A percentile compares a stretch with the other conserved stretches of the same genome.
These are phyloP conservation scores for Calypte anna DNA, from an alignment of 2,113 vertebrate genomes.

Conservation along the genomic window DNA sequence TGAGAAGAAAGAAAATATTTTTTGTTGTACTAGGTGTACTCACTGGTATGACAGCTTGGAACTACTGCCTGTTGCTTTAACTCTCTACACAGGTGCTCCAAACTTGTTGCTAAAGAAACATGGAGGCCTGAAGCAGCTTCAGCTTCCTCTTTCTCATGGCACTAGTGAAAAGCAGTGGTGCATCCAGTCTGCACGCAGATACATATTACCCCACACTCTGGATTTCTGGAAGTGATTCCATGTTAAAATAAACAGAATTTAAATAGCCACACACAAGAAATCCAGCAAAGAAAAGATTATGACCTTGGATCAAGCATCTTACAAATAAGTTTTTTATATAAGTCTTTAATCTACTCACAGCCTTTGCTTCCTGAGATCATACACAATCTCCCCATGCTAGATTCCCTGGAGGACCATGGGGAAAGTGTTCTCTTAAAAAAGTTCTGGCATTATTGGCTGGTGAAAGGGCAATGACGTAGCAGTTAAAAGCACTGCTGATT, in stretches of 20 bases:
- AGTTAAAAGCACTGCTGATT: background rate
- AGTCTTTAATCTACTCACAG: background rate
- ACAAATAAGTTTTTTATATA: background rate
- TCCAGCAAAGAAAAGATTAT: background rate
- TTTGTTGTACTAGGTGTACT: background rate
- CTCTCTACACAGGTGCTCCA: background rate
- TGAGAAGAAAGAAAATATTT: background rate
- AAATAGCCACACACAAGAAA: background rate
- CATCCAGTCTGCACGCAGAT: background rate
- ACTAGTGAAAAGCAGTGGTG: background rate
- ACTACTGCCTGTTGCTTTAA: background rate
- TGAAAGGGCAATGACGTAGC: background rate
- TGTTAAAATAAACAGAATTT: background rate
- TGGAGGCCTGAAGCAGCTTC: background rate
- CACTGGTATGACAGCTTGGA: background rate
- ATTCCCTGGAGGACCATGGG: background rate
- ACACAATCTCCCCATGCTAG: background rate
- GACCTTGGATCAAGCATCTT: background rate
- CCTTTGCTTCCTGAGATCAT: background rate
- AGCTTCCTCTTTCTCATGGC: background rate
- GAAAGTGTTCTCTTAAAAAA: background rate
- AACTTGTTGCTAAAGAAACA: background rate
- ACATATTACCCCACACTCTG: rapidly evolving
- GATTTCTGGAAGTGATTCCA: background rate
- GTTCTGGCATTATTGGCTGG: background rate